Evolutionary conservation across 2,797 vertebrate genomes (phyloP).

Genomic region (Pseudochirops cupreus): DNA sequence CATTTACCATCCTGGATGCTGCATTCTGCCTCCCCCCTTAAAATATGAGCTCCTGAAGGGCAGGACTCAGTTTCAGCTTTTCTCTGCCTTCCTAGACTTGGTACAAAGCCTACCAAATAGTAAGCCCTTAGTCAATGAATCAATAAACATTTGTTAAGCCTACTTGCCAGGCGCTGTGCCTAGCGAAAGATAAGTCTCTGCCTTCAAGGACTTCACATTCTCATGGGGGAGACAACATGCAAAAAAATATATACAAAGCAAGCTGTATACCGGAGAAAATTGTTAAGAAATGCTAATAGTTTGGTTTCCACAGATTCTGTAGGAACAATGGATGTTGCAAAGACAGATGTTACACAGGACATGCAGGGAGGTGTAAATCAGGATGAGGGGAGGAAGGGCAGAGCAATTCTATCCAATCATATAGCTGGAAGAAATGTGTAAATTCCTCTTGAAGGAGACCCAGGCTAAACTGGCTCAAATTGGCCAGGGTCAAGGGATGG

Average conservation of each 20-base stretch:
- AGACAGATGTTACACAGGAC: no score
- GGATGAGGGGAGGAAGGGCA: no score
- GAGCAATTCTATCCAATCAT: no score
- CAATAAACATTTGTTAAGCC: neutral
- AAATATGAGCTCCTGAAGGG: neutral
- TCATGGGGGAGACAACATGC: neutral
- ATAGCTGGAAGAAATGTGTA: no score
- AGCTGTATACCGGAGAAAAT: neutral
- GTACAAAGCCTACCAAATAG: neutral
- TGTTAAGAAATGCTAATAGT: no score
- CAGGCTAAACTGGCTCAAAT: no score
- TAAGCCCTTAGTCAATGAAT: neutral
- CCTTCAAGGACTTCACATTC: neutral
- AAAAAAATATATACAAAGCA: neutral
- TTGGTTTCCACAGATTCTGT: no score
- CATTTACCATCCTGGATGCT: neutral
- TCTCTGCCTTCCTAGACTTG: neutral
- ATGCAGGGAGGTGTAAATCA: no score
- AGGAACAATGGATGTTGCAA: no score
- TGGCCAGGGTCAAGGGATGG: no score
- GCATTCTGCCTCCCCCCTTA: neutral
- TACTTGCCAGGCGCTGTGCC: neutral
- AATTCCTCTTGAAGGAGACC: no score
- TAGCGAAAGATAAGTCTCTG: neutral
- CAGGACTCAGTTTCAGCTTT: neutral